phyloP scores from a whole-genome alignment of 2,797 vertebrate genomes.

The Okamejei kenojei region DNA sequence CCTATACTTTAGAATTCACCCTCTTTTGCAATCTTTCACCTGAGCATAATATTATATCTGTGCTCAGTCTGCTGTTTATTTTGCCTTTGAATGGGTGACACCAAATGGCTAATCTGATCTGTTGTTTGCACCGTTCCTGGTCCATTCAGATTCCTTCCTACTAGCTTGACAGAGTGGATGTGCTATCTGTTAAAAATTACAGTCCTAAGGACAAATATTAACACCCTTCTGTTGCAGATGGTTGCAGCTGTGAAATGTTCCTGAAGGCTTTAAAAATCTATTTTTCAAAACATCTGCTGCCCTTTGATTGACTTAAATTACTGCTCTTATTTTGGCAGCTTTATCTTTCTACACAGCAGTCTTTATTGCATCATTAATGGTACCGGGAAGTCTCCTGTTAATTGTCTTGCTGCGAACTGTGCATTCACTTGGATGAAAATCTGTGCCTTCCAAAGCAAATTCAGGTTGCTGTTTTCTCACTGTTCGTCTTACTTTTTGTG shows the following conservation, averaged over 20 bases:
- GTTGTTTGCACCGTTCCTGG: not conserved
- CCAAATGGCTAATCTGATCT: not conserved
- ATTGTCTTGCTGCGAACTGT: not conserved
- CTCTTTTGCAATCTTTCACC: not conserved
- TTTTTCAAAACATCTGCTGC: constrained; percentile 27
- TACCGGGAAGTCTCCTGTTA: not conserved
- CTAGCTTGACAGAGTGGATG: not conserved
- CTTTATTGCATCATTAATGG: constrained; percentile 5
- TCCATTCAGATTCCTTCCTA: not conserved
- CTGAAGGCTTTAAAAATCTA: constrained; percentile 5
- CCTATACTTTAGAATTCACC: not conserved
- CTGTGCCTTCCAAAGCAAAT: not conserved
- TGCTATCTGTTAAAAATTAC: not conserved
- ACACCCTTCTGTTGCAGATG: not conserved
- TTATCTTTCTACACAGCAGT: not conserved
- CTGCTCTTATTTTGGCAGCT: constrained; percentile 14
- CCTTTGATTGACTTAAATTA: constrained; percentile 25
- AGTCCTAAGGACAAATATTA: not conserved
- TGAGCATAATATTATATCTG: not conserved
- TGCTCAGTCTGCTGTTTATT: not conserved
- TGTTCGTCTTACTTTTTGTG: not conserved
- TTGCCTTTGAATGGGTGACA: not conserved
- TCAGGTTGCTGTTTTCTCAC: not conserved
- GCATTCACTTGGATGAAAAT: not conserved
- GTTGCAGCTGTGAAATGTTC: not conserved